phyloP scores from a whole-genome alignment of 2,888 invertebrate genomes.

The Chelonus formosanus region DNA sequence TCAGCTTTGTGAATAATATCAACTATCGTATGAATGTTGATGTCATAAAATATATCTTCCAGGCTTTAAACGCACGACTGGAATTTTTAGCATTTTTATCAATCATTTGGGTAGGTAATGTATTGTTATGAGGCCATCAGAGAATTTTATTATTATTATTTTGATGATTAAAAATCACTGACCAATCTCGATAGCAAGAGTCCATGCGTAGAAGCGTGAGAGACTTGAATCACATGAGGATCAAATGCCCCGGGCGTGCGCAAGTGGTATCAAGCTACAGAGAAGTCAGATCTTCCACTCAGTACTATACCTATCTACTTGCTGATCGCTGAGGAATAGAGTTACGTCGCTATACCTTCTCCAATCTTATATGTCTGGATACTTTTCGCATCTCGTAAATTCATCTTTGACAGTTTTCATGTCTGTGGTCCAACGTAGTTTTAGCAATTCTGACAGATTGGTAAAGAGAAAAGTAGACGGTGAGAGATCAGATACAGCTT shows the following conservation, averaged over 20 bases:
- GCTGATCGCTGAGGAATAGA: slow-evolving; percentile 37
- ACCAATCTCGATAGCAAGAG: too few relatives aligned
- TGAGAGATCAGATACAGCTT: slow-evolving; percentile 20
- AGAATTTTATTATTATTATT: too few relatives aligned
- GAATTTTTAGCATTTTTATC: too few relatives aligned
- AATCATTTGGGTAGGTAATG: too few relatives aligned
- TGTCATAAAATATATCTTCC: slow-evolving; percentile 20
- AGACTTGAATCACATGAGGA: slow-evolving; percentile 25
- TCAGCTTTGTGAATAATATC: slow-evolving; percentile 31
- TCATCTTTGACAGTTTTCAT: slow-evolving; percentile 42
- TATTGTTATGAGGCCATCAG: too few relatives aligned
- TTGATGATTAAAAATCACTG: too few relatives aligned
- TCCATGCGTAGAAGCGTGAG: slow-evolving; percentile 35
- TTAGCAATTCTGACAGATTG: too few relatives aligned
- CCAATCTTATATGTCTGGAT: slow-evolving; percentile 40
- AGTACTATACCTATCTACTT: slow-evolving; percentile 8
- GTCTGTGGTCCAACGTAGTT: background rate
- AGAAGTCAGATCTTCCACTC: too few relatives aligned
- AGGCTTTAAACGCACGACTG: background rate
- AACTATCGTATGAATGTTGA: slow-evolving; percentile 13
- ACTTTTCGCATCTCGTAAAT: slow-evolving; percentile 46
- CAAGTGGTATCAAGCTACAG: too few relatives aligned
- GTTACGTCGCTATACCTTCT: slow-evolving; percentile 40
- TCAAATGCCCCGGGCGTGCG: slow-evolving; percentile 20
- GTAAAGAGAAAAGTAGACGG: background rate